Percentiles rank a stretch among this genome's conserved stretches.
phyloP scores from a whole-genome alignment of 2,113 vertebrate species.

The Neogobius melanostomus region DNA sequence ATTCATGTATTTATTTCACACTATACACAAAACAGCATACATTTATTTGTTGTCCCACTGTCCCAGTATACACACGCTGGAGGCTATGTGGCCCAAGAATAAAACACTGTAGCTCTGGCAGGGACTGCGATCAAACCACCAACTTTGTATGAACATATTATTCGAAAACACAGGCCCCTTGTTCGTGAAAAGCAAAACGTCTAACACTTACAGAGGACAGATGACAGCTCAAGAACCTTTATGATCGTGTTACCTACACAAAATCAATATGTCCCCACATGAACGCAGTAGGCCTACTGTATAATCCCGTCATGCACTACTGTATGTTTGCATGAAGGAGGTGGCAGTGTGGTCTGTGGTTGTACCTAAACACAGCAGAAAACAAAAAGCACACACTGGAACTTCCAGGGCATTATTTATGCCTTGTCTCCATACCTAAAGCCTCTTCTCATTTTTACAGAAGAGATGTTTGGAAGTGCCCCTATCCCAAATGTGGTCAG shows the following conservation, averaged over 20 bases:
- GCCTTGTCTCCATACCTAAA: slow-evolving; percentile 31
- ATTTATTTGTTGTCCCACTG: no score
- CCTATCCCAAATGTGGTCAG: slow-evolving; percentile 34
- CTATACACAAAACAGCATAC: no score
- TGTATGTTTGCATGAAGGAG: slow-evolving; percentile 39
- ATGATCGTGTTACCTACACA: slow-evolving; percentile 2
- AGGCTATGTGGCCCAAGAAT: no score
- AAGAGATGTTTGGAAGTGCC: slow-evolving; percentile 27
- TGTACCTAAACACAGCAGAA: slow-evolving; percentile 13
- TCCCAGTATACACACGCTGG: no score
- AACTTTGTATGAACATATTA: no score
- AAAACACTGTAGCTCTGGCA: no score
- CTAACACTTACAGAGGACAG: no score
- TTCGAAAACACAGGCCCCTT: no score
- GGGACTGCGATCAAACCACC: no score
- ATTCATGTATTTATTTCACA: no score
- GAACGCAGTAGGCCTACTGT: slow-evolving; percentile 2
- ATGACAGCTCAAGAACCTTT: not conserved
- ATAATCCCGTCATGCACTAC: slow-evolving; percentile 23
- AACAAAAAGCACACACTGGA: slow-evolving; percentile 30
- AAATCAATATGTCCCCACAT: slow-evolving; percentile 29
- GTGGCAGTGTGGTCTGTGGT: slow-evolving; percentile 36
- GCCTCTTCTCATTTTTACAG: slow-evolving; percentile 36
- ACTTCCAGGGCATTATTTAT: slow-evolving; percentile 54
- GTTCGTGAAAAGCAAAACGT: no score